These are phyloP conservation scores for Bucco capensis DNA, from an alignment of 2,113 vertebrate genomes.

Conservation along the genomic window DNA sequence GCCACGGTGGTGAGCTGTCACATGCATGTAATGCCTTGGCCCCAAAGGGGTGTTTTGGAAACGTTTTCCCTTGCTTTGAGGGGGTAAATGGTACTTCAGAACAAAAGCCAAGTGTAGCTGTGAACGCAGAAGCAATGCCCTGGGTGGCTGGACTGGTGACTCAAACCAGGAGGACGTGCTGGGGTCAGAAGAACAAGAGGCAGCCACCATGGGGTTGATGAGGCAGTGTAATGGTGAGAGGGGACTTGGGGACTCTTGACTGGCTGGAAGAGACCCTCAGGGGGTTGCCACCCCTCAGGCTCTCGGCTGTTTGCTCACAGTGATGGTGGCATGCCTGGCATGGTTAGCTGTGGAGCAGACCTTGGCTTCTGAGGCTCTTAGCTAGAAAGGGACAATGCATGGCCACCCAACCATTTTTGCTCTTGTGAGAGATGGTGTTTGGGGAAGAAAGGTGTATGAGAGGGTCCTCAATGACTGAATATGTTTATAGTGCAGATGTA, in stretches of 20 bases:
- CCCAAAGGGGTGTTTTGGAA: background rate
- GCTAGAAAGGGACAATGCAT: background rate
- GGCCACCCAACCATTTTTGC: background rate
- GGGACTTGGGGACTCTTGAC: background rate
- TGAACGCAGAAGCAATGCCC: background rate
- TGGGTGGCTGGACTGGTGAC: background rate
- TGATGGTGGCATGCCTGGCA: accelerated
- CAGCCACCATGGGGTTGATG: background rate
- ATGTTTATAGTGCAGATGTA: background rate
- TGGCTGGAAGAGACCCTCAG: background rate
- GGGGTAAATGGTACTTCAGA: background rate
- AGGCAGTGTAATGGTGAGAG: background rate
- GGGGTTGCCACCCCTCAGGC: background rate
- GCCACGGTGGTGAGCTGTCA: background rate
- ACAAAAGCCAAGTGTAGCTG: background rate
- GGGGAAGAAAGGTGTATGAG: background rate
- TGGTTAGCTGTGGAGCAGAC: too few relatives aligned
- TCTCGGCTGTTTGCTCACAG: background rate
- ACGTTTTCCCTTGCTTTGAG: background rate
- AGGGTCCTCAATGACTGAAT: background rate
- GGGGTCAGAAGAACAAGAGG: background rate
- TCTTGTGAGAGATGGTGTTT: background rate
- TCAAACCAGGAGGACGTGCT: accelerated
- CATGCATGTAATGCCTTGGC: background rate
- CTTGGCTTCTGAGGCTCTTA: background rate